Evolutionary conservation across 2,888 invertebrate genomes (phyloP).

Genomic region (Pseudococcus longispinus): DNA sequence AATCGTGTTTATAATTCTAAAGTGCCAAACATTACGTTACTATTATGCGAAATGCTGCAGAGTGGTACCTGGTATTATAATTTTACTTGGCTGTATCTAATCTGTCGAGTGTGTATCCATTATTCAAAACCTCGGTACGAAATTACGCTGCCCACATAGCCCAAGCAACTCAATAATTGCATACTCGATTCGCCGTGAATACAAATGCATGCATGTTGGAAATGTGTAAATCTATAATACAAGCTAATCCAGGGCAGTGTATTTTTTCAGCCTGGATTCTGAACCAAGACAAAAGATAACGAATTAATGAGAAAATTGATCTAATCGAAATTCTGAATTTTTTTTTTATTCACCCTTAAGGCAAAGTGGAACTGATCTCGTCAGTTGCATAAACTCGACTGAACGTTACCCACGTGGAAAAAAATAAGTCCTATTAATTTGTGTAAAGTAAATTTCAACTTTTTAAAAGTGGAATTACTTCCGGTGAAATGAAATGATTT

Average conservation of each 20-base stretch:
- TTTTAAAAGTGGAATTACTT: neutral
- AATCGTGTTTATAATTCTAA: neutral
- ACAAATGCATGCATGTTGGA: neutral
- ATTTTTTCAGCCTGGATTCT: neutral
- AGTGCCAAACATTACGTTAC: neutral
- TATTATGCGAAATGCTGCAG: neutral
- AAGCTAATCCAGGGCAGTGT: neutral
- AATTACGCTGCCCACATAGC: neutral
- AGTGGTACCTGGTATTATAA: neutral
- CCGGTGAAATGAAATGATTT: neutral
- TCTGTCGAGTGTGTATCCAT: neutral
- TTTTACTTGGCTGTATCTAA: neutral
- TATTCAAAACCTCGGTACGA: constrained; percentile 1
- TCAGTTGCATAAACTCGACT: neutral
- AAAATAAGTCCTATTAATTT: neutral
- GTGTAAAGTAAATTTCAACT: neutral
- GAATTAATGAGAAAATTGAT: neutral
- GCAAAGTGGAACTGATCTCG: neutral
- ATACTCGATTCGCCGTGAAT: constrained; percentile 5
- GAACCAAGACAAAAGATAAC: neutral
- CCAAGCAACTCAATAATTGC: neutral
- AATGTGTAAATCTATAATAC: neutral
- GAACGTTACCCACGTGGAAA: neutral
- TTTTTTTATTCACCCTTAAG: neutral
- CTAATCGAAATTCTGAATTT: neutral